A percentile compares a stretch with the other conserved stretches of the same genome.
These are phyloP conservation scores for Acronicta psi DNA, from an alignment of 2,888 invertebrate genomes.

Conservation along the genomic window DNA sequence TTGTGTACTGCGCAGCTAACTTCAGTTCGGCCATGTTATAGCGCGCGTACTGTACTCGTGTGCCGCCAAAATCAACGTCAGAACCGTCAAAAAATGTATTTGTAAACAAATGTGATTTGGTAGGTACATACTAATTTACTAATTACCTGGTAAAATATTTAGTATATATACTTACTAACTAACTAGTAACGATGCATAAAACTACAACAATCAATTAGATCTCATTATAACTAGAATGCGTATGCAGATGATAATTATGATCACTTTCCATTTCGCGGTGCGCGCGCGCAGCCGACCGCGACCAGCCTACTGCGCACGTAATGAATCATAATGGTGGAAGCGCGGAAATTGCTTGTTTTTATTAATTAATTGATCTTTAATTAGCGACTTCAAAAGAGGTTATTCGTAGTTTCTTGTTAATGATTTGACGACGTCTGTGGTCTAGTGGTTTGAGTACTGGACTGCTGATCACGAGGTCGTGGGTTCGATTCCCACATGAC, in stretches of 20 bases:
- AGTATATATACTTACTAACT: slow-evolving; percentile 9
- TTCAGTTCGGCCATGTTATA: too few species aligned
- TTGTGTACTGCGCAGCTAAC: too few species aligned
- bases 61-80: too few species aligned
- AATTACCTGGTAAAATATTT: not conserved
- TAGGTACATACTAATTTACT: too few species aligned
- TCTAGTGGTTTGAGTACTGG: not conserved
- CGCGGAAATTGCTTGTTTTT: slow-evolving; percentile 6
- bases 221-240: slow-evolving; percentile 8
- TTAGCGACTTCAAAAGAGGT: not conserved
- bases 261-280: slow-evolving; percentile 62
- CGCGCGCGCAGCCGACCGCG: slow-evolving; percentile 42
- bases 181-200: slow-evolving; percentile 7
- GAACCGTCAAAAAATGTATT: too few species aligned
- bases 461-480: too few species aligned
- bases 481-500: not conserved
- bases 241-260: slow-evolving; percentile 48
- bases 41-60: too few species aligned
- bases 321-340: slow-evolving; percentile 15
- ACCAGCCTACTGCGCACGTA: slow-evolving; percentile 18
- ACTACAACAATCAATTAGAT: slow-evolving; percentile 27
- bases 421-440: not conserved
- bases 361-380: slow-evolving; percentile 23
- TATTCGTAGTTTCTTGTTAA: not conserved
- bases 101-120: too few species aligned